Evolutionary conservation across 2,797 vertebrate genomes (phyloP).

Genomic region (Amblyopsis hoosieri): DNA sequence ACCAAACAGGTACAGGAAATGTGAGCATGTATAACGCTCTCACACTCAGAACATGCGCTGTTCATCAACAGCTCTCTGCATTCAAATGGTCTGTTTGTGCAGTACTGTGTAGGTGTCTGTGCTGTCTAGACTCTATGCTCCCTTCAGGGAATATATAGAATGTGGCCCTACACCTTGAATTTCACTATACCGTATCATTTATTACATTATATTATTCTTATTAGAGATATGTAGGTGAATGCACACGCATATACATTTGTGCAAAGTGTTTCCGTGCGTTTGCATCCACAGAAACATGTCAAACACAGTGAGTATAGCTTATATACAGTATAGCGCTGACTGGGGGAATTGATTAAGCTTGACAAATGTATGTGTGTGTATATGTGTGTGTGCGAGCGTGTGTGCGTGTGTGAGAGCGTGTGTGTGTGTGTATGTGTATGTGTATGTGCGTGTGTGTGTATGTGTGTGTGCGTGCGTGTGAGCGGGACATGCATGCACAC

Average conservation of each 20-base stretch:
- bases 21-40: constrained; percentile 39
- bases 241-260: too few species aligned
- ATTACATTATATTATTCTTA: too few species aligned
- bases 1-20: constrained; percentile 14
- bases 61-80: too few species aligned
- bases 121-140: too few species aligned
- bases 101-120: not conserved
- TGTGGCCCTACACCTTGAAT: too few species aligned
- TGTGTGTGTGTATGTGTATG: constrained; percentile 8
- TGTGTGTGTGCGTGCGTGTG: constrained; percentile 16
- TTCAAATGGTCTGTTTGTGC: too few species aligned
- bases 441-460: constrained; percentile 10
- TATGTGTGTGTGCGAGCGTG: constrained; percentile 1
- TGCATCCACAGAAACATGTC: too few species aligned
- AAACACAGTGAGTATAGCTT: too few species aligned
- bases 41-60: constrained; percentile 10
- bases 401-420: not conserved
- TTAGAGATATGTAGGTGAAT: too few species aligned
- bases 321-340: too few species aligned
- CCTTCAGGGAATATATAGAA: constrained; percentile 1
- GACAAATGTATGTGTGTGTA: not conserved
- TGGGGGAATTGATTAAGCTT: not conserved
- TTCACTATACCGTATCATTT: too few species aligned
- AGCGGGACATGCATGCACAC: constrained; percentile 11
- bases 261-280: too few species aligned